A percentile compares a stretch with the other conserved stretches of the same genome.
Evolutionary conservation across 2,888 invertebrate genomes (phyloP).

Genomic region (Bombyx huttoni): DNA sequence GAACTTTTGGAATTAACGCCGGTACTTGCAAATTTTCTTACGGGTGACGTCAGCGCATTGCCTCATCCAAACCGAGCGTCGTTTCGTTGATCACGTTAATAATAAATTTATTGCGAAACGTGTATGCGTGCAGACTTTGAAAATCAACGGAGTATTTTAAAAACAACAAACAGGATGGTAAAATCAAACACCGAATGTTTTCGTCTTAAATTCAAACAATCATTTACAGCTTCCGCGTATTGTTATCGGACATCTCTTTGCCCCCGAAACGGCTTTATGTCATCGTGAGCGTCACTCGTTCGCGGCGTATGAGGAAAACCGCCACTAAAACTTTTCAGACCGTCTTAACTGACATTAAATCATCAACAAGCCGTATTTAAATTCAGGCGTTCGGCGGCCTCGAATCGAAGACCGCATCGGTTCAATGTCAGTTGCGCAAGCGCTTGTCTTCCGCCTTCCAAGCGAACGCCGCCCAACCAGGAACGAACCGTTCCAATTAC

Average conservation of each 20-base stretch:
- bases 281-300: conserved; percentile 8
- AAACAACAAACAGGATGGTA: conserved; percentile 18
- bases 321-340: conserved; percentile 14
- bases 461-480: conserved; percentile 41
- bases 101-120: conserved; percentile 6
- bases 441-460: conserved; percentile 61
- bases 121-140: neutral
- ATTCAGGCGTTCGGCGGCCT: conserved; percentile 55
- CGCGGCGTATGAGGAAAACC: conserved; percentile 19
- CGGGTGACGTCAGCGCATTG: conserved; percentile 20
- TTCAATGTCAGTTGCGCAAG: conserved; percentile 72
- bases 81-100: conserved; percentile 6
- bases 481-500: conserved; percentile 38
- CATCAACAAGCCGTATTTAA: conserved; percentile 39
- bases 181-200: neutral
- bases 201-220: neutral
- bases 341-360: conserved; percentile 22
- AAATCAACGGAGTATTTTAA: neutral
- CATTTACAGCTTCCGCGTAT: neutral
- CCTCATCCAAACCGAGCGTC: conserved; percentile 11
- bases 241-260: neutral
- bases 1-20: conserved; percentile 36
- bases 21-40: conserved; percentile 25
- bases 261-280: neutral
- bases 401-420: conserved; percentile 45